A percentile compares a stretch with the other conserved stretches of the same genome.
Conservation (phyloP, 2,888 invertebrate species). For the Corbicula japonica region DNA sequence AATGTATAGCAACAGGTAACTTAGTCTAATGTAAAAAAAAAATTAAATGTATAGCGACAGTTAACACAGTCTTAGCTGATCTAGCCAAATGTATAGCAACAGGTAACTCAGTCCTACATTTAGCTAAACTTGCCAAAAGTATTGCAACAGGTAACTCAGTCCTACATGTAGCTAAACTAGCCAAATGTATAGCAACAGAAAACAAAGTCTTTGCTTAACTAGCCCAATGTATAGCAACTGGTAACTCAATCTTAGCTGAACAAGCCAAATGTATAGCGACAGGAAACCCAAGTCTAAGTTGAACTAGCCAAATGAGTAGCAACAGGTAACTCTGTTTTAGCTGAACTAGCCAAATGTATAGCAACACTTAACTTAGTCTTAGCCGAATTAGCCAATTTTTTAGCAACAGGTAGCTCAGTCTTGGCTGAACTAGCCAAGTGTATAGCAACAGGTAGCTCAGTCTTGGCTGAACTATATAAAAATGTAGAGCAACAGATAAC, state of each 20-base stretch:
- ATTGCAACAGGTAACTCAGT: conserved; percentile 87
- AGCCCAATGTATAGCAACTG: neutral
- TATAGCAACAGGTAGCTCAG: conserved; percentile 88
- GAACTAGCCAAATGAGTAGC: too few relatives aligned
- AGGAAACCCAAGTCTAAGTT: too few relatives aligned
- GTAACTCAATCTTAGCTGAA: neutral
- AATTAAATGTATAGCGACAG: too few relatives aligned
- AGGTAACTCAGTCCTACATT: conserved; percentile 86
- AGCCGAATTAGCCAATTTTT: too few relatives aligned
- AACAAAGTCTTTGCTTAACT: conserved; percentile 1
- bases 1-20: too few relatives aligned
- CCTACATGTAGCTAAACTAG: neutral
- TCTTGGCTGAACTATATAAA: conserved; percentile 90
- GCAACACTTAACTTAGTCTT: too few relatives aligned
- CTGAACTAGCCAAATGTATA: too few relatives aligned
- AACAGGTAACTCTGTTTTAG: too few relatives aligned
- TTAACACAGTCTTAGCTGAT: conserved; percentile 91
- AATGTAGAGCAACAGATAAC: conserved; percentile 88
- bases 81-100: conserved; percentile 89
- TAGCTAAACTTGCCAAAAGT: conserved; percentile 90
- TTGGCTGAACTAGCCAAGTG: conserved; percentile 90
- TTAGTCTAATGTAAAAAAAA: too few relatives aligned
- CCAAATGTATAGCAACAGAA: conserved; percentile 87
- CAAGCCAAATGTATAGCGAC: too few relatives aligned
- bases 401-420: too few relatives aligned